These are phyloP conservation scores for Ramphastos sulfuratus DNA, from an alignment of 2,113 vertebrate species.

Conservation along the genomic window DNA sequence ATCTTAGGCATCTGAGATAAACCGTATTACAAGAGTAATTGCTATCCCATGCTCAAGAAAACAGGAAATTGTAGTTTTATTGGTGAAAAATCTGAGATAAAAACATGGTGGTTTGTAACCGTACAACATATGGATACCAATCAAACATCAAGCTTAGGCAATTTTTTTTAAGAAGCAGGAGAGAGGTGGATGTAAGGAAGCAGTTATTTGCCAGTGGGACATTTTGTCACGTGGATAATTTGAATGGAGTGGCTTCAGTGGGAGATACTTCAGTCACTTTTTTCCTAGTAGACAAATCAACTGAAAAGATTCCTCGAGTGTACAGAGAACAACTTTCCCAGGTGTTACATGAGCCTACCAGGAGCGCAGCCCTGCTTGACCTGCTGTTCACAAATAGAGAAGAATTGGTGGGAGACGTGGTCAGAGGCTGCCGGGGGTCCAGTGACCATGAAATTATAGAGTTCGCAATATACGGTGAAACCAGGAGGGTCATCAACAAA, in stretches of 20 bases:
- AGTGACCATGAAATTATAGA: no score
- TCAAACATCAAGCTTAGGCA: neutral
- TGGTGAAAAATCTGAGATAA: neutral
- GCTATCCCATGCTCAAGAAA: neutral
- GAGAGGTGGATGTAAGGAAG: neutral
- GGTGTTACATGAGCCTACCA: no score
- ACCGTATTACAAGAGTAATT: neutral
- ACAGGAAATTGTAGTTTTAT: neutral
- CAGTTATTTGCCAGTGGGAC: neutral
- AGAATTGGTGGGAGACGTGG: no score
- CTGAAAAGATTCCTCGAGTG: neutral
- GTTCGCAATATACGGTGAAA: no score
- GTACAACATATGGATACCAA: neutral
- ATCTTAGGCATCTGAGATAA: neutral
- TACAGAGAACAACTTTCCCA: no score
- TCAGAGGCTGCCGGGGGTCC: no score
- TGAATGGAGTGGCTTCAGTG: neutral
- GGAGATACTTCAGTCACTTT: neutral
- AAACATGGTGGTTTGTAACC: accelerated
- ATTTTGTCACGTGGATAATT: neutral
- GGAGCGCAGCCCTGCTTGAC: no score
- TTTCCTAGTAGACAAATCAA: neutral
- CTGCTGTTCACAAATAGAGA: no score
- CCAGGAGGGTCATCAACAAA: no score
- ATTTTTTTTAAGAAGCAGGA: neutral